Evolutionary conservation across 1,140 invertebrate species (phyloP).

Genomic region (Hestina assimilis): DNA sequence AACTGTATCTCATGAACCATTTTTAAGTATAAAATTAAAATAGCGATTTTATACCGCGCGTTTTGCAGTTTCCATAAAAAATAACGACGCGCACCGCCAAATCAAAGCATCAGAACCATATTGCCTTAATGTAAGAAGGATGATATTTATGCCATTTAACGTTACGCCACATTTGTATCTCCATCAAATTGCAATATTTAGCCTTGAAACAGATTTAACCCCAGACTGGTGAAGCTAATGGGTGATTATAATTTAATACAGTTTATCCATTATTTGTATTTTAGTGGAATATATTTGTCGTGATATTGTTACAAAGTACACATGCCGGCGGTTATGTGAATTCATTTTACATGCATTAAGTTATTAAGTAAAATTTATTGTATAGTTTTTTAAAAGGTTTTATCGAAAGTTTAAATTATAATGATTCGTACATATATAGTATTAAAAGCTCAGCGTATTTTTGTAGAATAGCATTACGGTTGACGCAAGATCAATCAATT

Average conservation of each 20-base stretch:
- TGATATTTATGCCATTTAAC: constrained; percentile 5
- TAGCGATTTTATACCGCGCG: not conserved
- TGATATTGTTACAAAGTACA: not conserved
- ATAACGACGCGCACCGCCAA: too few species aligned
- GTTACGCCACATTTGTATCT: constrained; percentile 6
- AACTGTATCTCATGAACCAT: too few species aligned
- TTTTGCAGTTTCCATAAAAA: too few species aligned
- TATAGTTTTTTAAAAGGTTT: too few species aligned
- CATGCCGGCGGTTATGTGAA: not conserved
- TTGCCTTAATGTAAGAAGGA: not conserved
- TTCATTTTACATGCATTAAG: too few species aligned
- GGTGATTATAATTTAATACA: constrained; percentile 11
- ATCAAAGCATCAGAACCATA: constrained; percentile 22
- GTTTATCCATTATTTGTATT: constrained; percentile 2
- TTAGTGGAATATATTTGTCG: not conserved
- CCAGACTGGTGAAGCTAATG: constrained; percentile 11
- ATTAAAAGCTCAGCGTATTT: too few species aligned
- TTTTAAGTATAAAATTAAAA: too few species aligned
- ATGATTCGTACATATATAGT: too few species aligned
- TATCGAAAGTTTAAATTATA: too few species aligned
- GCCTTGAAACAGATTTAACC: constrained; percentile 19
- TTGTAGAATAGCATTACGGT: too few species aligned
- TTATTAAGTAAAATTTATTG: too few species aligned
- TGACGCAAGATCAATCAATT: too few species aligned
- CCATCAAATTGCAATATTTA: constrained; percentile 20